These are phyloP conservation scores for Babyrousa celebensis DNA, from an alignment of 2,797 vertebrate genomes.

Conservation along the genomic window DNA sequence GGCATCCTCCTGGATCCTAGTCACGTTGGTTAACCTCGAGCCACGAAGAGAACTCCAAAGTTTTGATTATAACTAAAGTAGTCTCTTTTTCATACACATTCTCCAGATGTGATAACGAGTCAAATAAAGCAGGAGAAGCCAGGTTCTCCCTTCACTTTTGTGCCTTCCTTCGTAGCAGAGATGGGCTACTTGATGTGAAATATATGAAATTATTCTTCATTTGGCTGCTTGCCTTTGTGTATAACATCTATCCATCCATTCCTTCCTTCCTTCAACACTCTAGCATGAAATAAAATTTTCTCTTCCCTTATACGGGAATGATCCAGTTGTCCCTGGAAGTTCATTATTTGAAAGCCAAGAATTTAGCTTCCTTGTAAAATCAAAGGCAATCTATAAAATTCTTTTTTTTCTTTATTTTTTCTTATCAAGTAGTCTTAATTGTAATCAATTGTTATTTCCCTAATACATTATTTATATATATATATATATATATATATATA, in stretches of 20 bases:
- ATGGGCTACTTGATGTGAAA: background rate
- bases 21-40: too few species aligned
- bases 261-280: background rate
- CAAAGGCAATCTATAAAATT: conserved; percentile 3
- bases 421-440: too few species aligned
- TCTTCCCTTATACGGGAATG: background rate
- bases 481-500: too few species aligned
- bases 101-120: background rate
- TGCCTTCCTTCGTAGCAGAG: background rate
- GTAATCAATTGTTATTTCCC: too few species aligned
- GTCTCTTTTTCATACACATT: background rate
- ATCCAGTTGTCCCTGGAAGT: background rate
- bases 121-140: conserved; percentile 38
- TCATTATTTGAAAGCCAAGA: conserved; percentile 47
- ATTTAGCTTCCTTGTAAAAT: conserved; percentile 1
- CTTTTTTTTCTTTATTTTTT: background rate
- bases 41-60: too few species aligned
- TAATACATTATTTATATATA: too few species aligned
- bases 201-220: background rate
- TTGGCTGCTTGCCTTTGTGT: background rate
- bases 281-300: background rate
- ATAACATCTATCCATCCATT: background rate
- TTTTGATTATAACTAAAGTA: background rate
- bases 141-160: background rate
- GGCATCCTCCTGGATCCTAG: too few species aligned